These are phyloP conservation scores for Rhinoderma darwinii DNA, from an alignment of 2,113 vertebrate species.

Conservation along the genomic window DNA sequence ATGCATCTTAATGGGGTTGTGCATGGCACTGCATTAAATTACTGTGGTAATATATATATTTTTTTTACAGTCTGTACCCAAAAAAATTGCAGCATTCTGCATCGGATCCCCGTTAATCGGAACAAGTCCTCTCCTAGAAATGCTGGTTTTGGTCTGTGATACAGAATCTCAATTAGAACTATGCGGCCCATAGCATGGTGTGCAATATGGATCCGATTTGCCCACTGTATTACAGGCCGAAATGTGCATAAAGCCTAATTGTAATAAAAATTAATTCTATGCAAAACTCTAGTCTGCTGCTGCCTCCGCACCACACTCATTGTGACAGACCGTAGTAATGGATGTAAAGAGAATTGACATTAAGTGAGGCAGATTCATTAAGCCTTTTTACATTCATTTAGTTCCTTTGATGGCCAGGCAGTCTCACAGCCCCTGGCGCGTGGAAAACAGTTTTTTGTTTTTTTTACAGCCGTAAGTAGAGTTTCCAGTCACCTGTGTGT, in stretches of 20 bases:
- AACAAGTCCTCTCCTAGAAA: no score
- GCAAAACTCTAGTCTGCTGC: not conserved
- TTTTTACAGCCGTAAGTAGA: constrained; percentile 25
- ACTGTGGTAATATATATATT: no score
- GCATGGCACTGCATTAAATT: no score
- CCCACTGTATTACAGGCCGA: not conserved
- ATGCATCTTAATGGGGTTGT: no score
- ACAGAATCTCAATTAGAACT: not conserved
- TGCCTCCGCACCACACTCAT: not conserved
- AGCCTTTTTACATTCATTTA: constrained; percentile 51
- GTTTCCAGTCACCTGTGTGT: constrained; percentile 50
- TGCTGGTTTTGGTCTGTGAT: no score
- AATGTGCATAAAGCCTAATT: not conserved
- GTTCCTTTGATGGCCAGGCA: constrained; percentile 43
- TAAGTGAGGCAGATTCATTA: constrained; percentile 35
- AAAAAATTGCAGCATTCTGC: no score
- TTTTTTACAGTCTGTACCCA: no score
- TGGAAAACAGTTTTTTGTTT: constrained; percentile 47
- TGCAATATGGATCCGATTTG: not conserved
- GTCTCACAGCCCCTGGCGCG: constrained; percentile 31
- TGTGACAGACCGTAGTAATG: constrained; percentile 43
- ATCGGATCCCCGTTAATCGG: no score
- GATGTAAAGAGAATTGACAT: constrained; percentile 10
- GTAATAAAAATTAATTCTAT: not conserved
- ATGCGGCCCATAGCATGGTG: not conserved